Percentiles rank a stretch among this genome's conserved stretches.
Conservation (phyloP, 2,113 vertebrate genomes). For the Mirza zaza region DNA sequence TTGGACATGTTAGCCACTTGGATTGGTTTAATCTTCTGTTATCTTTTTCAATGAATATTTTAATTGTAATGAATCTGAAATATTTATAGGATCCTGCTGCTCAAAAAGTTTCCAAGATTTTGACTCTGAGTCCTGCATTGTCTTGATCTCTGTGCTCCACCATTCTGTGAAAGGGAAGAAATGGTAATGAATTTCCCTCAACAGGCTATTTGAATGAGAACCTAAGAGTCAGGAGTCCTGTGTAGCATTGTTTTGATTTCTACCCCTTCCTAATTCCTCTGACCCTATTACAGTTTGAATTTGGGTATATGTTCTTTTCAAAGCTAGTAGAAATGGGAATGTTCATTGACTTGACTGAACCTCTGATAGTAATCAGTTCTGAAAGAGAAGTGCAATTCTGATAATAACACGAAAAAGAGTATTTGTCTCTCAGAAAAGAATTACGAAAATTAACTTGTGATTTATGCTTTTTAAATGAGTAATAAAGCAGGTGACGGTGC, state of each 20-base stretch:
- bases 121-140: not conserved
- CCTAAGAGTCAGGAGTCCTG: not conserved
- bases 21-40: not conserved
- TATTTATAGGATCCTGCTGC: not conserved
- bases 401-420: not conserved
- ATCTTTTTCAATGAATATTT: not conserved
- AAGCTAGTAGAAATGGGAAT: not conserved
- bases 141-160: not conserved
- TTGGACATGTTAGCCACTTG: not conserved
- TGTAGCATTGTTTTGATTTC: not conserved
- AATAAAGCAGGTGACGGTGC: not conserved
- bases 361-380: not conserved
- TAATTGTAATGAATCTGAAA: slow-evolving; percentile 1
- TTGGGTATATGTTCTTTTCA: not conserved
- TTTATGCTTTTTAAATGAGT: not conserved
- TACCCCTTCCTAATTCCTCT: not conserved
- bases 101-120: not conserved
- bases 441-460: not conserved
- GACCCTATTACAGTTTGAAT: not conserved
- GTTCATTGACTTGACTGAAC: not conserved
- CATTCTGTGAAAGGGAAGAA: not conserved
- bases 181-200: not conserved
- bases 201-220: not conserved
- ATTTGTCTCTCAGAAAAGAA: slow-evolving; percentile 16
- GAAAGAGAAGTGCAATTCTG: not conserved